A percentile compares a stretch with the other conserved stretches of the same genome.
Conservation (phyloP, 2,797 vertebrate genomes). For the Enteromius mattozi region DNA sequence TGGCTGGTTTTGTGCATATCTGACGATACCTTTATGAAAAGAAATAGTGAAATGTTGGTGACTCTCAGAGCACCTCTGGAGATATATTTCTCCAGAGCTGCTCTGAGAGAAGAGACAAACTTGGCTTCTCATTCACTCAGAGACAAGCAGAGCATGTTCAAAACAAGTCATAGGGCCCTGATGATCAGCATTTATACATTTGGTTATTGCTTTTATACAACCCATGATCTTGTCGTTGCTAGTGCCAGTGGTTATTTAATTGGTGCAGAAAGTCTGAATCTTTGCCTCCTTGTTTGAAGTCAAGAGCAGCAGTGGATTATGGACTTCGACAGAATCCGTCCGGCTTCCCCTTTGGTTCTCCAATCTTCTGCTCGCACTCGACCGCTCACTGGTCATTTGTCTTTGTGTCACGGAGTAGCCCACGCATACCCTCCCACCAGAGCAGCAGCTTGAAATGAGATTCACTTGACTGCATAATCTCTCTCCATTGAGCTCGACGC, state of each 20-base stretch:
- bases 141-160: not conserved
- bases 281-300: not conserved
- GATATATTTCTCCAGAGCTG: no score
- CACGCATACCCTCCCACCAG: constrained; percentile 57
- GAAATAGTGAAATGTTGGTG: no score
- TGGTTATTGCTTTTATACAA: not conserved
- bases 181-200: not conserved
- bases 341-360: not conserved
- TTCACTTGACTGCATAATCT: constrained; percentile 78
- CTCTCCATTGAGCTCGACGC: constrained; percentile 73
- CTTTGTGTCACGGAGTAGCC: constrained; percentile 65
- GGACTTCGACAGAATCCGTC: constrained; percentile 1
- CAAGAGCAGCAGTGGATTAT: constrained; percentile 30
- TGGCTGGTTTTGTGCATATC: no score
- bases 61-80: no score
- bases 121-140: not conserved
- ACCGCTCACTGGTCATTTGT: constrained; percentile 69
- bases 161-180: not conserved
- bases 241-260: not conserved
- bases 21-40: no score
- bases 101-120: not conserved
- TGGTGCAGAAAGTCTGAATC: not conserved
- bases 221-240: not conserved
- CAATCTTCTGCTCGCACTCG: constrained; percentile 21
- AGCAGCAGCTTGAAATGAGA: constrained; percentile 78